Evolutionary conservation across 2,888 invertebrate species (phyloP), one percentile per base, ranked within the genome.

Genomic region (Polydrusus tereticollis): DNA sequence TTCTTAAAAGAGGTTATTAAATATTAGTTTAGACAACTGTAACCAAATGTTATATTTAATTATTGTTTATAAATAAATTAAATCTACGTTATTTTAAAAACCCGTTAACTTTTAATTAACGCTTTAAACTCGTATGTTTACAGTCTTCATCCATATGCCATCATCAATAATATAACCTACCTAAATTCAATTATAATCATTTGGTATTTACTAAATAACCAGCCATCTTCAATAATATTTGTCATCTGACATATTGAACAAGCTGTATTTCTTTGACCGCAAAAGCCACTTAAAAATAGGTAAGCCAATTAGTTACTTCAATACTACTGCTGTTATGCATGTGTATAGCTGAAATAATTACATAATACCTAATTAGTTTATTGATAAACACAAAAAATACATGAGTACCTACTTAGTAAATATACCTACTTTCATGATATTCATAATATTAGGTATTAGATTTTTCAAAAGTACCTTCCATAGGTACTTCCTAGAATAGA

Each of bases 61-160:
- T 62, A 62, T 62, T 62, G 29, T 55, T 55, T 47, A 29, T 29
- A 29, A 62, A 16, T 62, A 23, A 62, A 26, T 62, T 20, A 45
- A 41, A 16, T 23, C 14, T 62, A 23, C 41, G 43, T 23, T 29
- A 33, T 62, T 62, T 62, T 2, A 57, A 36, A 60, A 60, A 41
- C 50, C 68, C 69, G 69, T 69, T 73, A 73, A 47, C 18, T 69
- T 68, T 65, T 65, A 69, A 73, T 69, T 73, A 64, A 43, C 60
- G 20, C 59, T 60, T 29, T 38, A 50, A 59, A 16, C 52, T 41
- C 45, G 43, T 63, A 71, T 58, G 23, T 33, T 36, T 71, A 59
- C 43, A 8, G 10, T 50, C 20, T 65, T 65, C 45, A 52, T 38
- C 72, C 67, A 67, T 72, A 72, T 67, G 64, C 58, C 38, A 68